Evolutionary conservation across 92 coral and sea anemone genomes (phyloP).

Genomic region (Chrysogorgia sp.): DNA sequence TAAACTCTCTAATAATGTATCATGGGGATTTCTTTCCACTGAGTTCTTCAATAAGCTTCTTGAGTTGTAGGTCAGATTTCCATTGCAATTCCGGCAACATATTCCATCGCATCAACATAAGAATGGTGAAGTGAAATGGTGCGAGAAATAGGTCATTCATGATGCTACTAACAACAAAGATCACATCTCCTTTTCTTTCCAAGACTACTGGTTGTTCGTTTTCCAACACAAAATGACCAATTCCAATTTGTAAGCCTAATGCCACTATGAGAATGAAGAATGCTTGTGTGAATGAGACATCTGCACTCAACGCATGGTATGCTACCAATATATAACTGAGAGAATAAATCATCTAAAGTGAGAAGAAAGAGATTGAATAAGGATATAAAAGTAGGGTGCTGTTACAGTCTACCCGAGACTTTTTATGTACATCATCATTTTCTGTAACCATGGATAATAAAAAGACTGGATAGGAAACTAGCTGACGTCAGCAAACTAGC

Average conservation of each 20-base stretch:
- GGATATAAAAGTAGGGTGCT: too few species aligned
- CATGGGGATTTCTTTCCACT: slow-evolving; percentile 35
- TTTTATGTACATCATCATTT: too few species aligned
- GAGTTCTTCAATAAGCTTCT: slow-evolving; percentile 70
- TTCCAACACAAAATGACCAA: slow-evolving; percentile 70
- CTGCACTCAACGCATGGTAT: slow-evolving; percentile 67
- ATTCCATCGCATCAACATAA: slow-evolving; percentile 73
- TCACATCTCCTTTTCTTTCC: slow-evolving; percentile 69
- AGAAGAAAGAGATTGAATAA: neutral
- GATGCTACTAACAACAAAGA: slow-evolving; percentile 67
- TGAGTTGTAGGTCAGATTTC: slow-evolving; percentile 90
- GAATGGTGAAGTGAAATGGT: slow-evolving; percentile 80
- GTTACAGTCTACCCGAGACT: too few species aligned
- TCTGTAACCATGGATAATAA: too few species aligned
- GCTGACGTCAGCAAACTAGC: too few species aligned
- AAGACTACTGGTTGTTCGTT: slow-evolving; percentile 55
- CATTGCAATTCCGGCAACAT: slow-evolving; percentile 83
- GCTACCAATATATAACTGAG: slow-evolving; percentile 69
- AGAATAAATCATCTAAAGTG: slow-evolving; percentile 72
- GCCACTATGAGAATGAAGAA: slow-evolving; percentile 53
- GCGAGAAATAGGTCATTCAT: slow-evolving; percentile 75
- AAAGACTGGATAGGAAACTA: too few species aligned
- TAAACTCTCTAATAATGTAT: neutral
- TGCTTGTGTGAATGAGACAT: slow-evolving; percentile 63
- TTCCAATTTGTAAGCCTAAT: slow-evolving; percentile 63